Evolutionary conservation across 2,113 vertebrate genomes (phyloP).

Genomic region (Eptesicus fuscus): DNA sequence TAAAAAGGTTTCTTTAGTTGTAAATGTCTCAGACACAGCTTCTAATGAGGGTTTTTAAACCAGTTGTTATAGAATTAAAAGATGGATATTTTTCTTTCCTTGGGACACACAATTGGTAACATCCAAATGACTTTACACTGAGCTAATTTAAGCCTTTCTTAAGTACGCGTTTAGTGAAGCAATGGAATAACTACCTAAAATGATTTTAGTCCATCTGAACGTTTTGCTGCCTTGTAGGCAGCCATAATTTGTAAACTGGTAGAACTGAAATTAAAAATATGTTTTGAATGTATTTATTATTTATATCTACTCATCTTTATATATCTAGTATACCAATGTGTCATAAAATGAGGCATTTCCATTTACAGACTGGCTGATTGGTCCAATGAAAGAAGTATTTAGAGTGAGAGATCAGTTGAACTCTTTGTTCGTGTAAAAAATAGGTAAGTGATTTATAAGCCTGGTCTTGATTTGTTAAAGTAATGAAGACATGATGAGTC

Average conservation of each 20-base stretch:
- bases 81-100: background rate
- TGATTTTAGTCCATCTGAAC: rapidly evolving
- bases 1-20: background rate
- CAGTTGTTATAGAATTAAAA: background rate
- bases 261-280: background rate
- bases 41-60: background rate
- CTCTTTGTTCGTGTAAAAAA: background rate
- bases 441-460: background rate
- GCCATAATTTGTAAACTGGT: background rate
- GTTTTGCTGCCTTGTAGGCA: background rate
- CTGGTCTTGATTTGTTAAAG: background rate
- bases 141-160: background rate
- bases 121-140: background rate
- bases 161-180: background rate
- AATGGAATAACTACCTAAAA: background rate
- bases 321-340: background rate
- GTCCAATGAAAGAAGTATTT: background rate
- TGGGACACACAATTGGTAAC: background rate
- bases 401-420: background rate
- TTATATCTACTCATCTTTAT: background rate
- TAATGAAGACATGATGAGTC: background rate
- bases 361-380: background rate
- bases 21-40: background rate
- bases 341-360: background rate
- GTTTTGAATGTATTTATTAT: background rate